Conservation (phyloP, 2,113 vertebrate species). For the cat (Felis catus) region DNA sequence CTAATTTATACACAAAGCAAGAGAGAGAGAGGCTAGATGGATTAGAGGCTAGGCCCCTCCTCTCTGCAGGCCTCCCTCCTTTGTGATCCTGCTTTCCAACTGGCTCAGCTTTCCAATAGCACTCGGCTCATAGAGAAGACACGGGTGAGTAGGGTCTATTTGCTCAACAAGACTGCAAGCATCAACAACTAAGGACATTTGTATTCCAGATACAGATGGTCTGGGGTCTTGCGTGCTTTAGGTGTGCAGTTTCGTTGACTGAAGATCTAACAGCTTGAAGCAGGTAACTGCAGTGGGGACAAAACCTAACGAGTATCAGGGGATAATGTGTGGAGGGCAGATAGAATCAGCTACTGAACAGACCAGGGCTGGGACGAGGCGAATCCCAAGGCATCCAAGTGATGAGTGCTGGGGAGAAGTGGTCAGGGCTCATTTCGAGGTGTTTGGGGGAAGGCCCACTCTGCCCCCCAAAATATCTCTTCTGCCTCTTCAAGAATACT, state of each 20-base stretch:
- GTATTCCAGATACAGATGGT: not conserved
- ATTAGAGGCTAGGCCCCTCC: not conserved
- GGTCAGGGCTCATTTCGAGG: not conserved
- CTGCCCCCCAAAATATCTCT: not conserved
- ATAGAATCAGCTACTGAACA: not conserved
- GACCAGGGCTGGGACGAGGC: not conserved
- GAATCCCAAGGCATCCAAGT: not conserved
- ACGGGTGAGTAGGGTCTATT: not conserved
- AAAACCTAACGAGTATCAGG: not conserved
- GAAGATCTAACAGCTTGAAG: not conserved
- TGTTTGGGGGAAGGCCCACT: not conserved
- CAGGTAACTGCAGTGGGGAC: not conserved
- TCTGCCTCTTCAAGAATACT: not conserved
- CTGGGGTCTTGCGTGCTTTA: not conserved
- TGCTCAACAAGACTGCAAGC: not conserved
- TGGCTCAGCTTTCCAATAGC: not conserved
- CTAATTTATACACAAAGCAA: not conserved
- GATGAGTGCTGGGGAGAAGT: not conserved
- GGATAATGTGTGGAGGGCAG: not conserved
- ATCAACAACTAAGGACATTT: not conserved
- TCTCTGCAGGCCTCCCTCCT: not conserved
- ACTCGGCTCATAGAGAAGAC: not conserved
- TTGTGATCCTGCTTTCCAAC: not conserved
- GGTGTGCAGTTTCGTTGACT: not conserved
- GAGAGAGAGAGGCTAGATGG: not conserved